These are phyloP conservation scores for Stegostoma tigrinum DNA, from an alignment of 2,113 vertebrate genomes.

Conservation along the genomic window DNA sequence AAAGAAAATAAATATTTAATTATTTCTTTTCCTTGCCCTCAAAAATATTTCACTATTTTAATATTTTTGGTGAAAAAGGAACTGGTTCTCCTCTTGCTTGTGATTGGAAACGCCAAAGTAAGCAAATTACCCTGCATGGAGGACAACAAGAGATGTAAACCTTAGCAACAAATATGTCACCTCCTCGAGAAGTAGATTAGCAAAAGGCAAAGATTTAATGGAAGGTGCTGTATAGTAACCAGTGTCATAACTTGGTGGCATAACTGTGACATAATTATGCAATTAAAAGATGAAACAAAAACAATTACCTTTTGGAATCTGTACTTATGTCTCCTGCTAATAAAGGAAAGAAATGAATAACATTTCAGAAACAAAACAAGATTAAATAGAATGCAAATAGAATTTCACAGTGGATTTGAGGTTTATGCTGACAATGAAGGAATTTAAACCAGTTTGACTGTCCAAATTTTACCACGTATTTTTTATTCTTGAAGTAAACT, in stretches of 20 bases:
- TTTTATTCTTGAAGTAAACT: not conserved
- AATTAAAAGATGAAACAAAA: too few species aligned
- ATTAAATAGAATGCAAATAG: not conserved
- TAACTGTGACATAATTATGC: not conserved
- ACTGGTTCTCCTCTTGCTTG: not conserved
- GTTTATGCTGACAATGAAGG: not conserved
- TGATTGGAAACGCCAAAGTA: not conserved
- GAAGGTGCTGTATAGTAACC: not conserved
- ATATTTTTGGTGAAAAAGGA: not conserved
- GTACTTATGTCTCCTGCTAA: not conserved
- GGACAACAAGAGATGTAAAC: not conserved
- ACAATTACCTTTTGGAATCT: not conserved
- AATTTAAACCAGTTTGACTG: not conserved
- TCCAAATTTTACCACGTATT: conserved; percentile 6
- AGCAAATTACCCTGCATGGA: not conserved
- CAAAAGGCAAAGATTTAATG: not conserved
- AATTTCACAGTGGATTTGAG: not conserved
- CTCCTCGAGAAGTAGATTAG: not conserved
- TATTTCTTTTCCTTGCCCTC: not conserved
- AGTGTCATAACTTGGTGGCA: not conserved
- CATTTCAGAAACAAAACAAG: not conserved
- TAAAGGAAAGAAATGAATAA: not conserved
- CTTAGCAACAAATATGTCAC: not conserved
- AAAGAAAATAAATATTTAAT: conserved; percentile 10
- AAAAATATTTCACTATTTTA: not conserved